Conservation (phyloP, 2,797 vertebrate species). For the Chiloscyllium punctatum region DNA sequence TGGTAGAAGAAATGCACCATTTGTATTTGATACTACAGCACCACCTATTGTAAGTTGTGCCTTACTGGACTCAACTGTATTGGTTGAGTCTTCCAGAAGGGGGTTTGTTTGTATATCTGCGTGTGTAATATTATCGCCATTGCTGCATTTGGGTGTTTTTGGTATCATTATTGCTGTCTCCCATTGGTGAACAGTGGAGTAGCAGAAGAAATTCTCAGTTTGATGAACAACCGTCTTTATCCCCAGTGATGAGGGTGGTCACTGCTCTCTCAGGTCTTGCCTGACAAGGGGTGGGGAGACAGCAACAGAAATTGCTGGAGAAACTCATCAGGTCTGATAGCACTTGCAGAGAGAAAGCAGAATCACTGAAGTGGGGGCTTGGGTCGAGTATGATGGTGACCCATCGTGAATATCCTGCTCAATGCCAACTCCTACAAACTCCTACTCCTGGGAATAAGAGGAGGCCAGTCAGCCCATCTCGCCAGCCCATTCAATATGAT, state of each 20-base stretch:
- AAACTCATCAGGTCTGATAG: too few species aligned
- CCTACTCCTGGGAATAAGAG: too few species aligned
- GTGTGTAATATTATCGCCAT: background rate
- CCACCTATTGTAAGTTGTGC: background rate
- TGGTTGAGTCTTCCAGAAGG: background rate
- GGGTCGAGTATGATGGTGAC: background rate
- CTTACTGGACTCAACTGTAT: background rate
- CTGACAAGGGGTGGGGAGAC: background rate
- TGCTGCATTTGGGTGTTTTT: background rate
- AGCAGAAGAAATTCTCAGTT: background rate
- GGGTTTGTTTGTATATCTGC: background rate
- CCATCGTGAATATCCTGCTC: background rate
- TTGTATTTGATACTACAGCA: background rate
- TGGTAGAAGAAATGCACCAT: background rate
- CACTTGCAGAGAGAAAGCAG: too few species aligned
- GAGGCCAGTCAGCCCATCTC: too few species aligned
- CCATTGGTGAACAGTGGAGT: background rate
- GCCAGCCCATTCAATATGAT: too few species aligned
- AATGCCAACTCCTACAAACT: background rate
- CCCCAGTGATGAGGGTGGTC: background rate
- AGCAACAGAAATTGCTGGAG: too few species aligned
- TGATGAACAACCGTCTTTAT: background rate
- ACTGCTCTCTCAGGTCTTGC: background rate
- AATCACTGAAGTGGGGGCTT: too few species aligned
- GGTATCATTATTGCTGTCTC: too few species aligned